Base-by-base conservation (phyloP, 1,140 invertebrate genomes). In the Pollicipes pollicipes region DNA sequence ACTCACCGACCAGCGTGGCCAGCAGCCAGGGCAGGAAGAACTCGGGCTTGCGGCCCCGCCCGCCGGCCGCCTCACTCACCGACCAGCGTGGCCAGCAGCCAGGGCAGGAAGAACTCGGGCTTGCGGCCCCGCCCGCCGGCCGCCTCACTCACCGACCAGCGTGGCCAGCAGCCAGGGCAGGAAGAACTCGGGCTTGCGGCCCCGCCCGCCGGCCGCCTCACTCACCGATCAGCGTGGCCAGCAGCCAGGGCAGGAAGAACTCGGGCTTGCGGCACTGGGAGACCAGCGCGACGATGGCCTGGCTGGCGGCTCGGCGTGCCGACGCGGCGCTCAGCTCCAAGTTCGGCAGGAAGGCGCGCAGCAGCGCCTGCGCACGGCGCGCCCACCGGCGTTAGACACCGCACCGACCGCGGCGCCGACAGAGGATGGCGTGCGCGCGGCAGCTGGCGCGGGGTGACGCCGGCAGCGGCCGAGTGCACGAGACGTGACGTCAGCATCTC, bases 291-390 rank as follows among this genome's bases (percentile, higher is more conserved):
- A 87, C 78, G 70, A 89, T 83, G 78, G 85, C 86, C 58, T 80
- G 82, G 13, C 87, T 85, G 67, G 86, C 84, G 69, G 85, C 84
- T 74, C 88, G 80, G 71, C 88, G 79, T 73, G 86, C 82, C 66
- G 83, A 81, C 35, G 85, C 83, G 70, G 84, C 83, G 26, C 79
- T 77, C 30, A 84, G 85, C n/a, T 80, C 80, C 37, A 89, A 76
- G 78, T 87, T 88, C 66, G 82, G 80, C 73, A 88, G 79, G 78
- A 88, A 88, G 27, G 85, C 83, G 78, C 86, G 85, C 30, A 88
- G 76, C 58, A 90, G 77, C 80, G 88, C 87, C 81, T 86, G 86
- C 70, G n/a, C n/a, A n/a, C n/a, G n/a, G n/a, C n/a, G n/a, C n/a
- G n/a, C n/a, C n/a, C n/a, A n/a, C n/a, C n/a, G n/a, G n/a, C n/a